phyloP scores from a whole-genome alignment of 2,113 vertebrate species.

The Oncorhynchus clarkii region DNA sequence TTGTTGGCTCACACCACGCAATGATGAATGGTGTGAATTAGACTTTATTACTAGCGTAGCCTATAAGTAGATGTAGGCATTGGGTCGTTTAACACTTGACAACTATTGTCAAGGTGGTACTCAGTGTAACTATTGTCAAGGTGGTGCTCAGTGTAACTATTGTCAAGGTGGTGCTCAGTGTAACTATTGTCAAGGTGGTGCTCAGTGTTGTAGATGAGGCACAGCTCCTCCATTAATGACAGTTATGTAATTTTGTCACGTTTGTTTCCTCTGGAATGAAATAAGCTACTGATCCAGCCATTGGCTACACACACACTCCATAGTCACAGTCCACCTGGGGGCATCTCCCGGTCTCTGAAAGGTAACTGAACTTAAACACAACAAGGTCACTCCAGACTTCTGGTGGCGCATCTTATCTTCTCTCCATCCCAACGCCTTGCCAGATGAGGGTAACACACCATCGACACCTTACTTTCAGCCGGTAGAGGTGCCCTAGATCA shows the following conservation, averaged over 20 bases:
- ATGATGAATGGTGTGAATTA: not conserved
- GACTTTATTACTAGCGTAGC: not conserved
- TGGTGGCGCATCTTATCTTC: not conserved
- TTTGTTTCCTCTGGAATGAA: not conserved
- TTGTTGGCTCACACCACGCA: not conserved
- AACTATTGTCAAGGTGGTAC: slow-evolving; percentile 36
- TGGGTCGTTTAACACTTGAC: not conserved
- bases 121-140: slow-evolving; percentile 35
- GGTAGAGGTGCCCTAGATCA: slow-evolving; percentile 5
- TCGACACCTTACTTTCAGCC: slow-evolving; percentile 6
- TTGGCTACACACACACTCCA: not conserved
- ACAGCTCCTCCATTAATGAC: not conserved
- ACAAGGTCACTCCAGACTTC: too few relatives aligned
- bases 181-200: slow-evolving; percentile 37
- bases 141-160: slow-evolving; percentile 43
- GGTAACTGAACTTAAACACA: too few relatives aligned
- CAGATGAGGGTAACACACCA: slow-evolving; percentile 22
- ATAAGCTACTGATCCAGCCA: slow-evolving; percentile 6
- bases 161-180: slow-evolving; percentile 25
- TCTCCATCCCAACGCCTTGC: slow-evolving; percentile 15
- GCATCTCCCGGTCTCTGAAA: slow-evolving; percentile 4
- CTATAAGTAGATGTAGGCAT: not conserved
- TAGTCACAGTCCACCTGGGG: slow-evolving; percentile 16
- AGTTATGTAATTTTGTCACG: not conserved
- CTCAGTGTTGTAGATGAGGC: not conserved